Percentiles rank a stretch among this genome's conserved stretches.
These are phyloP conservation scores for Sanderia malayensis DNA, from an alignment of 30 jellyfish, hydroid and myxozoan species.

Conservation along the genomic window DNA sequence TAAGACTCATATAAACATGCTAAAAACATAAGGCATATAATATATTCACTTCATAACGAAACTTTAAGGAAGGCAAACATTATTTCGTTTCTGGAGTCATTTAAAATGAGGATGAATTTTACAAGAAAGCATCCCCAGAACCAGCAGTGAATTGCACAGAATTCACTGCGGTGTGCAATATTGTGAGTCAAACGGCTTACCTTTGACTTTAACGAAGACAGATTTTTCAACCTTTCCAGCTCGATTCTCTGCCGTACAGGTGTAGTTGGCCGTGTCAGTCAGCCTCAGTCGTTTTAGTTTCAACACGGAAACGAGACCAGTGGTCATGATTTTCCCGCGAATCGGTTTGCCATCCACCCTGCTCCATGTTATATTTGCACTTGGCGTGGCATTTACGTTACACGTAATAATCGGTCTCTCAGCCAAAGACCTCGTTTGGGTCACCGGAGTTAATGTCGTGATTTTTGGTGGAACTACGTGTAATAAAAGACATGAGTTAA, in stretches of 20 bases:
- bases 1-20: too few relatives aligned
- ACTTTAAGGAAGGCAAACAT: too few relatives aligned
- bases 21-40: too few relatives aligned
- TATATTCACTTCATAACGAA: too few relatives aligned
- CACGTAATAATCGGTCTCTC: slow-evolving; percentile 31
- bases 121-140: too few relatives aligned
- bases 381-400: slow-evolving; percentile 14
- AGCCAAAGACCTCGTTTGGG: slow-evolving; percentile 1
- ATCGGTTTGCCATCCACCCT: slow-evolving; percentile 20
- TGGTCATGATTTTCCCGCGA: background rate
- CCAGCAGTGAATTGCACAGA: too few relatives aligned
- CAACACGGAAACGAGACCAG: slow-evolving; percentile 15
- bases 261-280: slow-evolving; percentile 32
- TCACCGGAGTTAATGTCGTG: slow-evolving; percentile 35
- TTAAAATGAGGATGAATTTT: too few relatives aligned
- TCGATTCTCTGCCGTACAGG: slow-evolving; percentile 40
- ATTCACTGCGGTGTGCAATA: too few relatives aligned
- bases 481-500: background rate
- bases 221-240: slow-evolving; percentile 40
- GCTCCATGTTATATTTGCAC: slow-evolving; percentile 56
- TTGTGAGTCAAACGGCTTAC: slow-evolving; percentile 27
- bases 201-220: slow-evolving; percentile 40
- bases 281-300: slow-evolving; percentile 17
- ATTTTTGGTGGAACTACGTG: slow-evolving; percentile 33
- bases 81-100: too few relatives aligned